Evolutionary conservation across 35 echinoderm and acorn worm genomes (phyloP).

Genomic region (Apostichopus californicus): DNA sequence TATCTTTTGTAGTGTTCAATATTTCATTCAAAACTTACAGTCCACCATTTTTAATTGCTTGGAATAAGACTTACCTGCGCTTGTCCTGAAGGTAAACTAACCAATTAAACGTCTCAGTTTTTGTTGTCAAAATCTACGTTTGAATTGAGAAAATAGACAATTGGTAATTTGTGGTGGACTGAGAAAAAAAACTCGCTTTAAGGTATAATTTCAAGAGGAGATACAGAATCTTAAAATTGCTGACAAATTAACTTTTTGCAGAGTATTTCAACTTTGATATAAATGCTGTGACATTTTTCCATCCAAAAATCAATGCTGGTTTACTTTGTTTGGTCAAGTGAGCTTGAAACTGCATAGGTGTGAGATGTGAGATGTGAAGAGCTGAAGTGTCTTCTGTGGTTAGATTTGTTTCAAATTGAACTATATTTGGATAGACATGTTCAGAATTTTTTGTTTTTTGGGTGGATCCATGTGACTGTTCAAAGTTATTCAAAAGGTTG

Average conservation of each 20-base stretch:
- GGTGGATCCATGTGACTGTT: no score
- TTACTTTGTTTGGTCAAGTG: not conserved
- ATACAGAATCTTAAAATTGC: not conserved
- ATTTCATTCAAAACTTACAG: not conserved
- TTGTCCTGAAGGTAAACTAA: conserved; percentile 7
- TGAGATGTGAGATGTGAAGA: not conserved
- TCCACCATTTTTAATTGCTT: not conserved
- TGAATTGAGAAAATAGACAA: conserved; percentile 2
- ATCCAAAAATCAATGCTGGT: not conserved
- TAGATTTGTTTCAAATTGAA: not conserved
- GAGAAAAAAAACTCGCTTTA: not conserved
- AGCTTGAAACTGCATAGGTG: no score
- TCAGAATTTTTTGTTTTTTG: no score
- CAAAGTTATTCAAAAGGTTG: no score
- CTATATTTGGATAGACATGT: not conserved
- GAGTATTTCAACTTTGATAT: not conserved
- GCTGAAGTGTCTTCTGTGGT: not conserved
- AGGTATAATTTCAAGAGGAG: not conserved
- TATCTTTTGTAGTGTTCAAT: not conserved
- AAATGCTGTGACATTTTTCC: no score
- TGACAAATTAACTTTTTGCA: not conserved
- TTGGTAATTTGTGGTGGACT: not conserved
- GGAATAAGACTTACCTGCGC: not conserved
- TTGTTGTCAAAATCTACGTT: not conserved
- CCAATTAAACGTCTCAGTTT: not conserved